Conservation (phyloP, 1,140 invertebrate species). For the Druon quercuslanigerum region DNA sequence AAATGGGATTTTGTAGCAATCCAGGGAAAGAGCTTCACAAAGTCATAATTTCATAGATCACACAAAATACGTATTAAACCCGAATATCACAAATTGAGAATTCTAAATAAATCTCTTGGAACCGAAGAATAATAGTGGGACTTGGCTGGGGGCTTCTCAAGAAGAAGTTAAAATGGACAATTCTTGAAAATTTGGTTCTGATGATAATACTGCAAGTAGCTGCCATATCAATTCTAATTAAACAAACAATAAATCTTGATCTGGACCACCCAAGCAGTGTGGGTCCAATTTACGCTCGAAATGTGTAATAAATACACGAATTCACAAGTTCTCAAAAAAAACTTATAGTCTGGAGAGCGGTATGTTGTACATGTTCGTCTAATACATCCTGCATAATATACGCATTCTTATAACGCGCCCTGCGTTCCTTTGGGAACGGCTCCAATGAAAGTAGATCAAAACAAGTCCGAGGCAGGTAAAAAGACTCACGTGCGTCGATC, state of each 20-base stretch:
- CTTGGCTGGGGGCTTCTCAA: too few species aligned
- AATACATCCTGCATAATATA: constrained; percentile 28
- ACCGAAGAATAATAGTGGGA: too few species aligned
- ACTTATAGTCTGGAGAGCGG: constrained; percentile 10
- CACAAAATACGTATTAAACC: too few species aligned
- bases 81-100: too few species aligned
- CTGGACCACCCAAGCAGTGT: not conserved
- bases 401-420: constrained; percentile 22
- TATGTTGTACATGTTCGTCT: constrained; percentile 25
- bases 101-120: too few species aligned
- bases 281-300: constrained; percentile 7
- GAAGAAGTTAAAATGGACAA: too few species aligned
- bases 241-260: not conserved
- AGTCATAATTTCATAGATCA: too few species aligned
- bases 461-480: constrained; percentile 19
- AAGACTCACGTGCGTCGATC: constrained; percentile 28
- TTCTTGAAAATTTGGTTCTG: too few species aligned
- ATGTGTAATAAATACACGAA: constrained; percentile 21
- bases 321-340: constrained; percentile 3
- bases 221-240: not conserved
- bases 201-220: too few species aligned
- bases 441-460: constrained; percentile 26
- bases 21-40: too few species aligned
- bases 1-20: too few species aligned
- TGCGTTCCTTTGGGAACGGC: constrained; percentile 22